phyloP scores from a whole-genome alignment of 2,888 invertebrate genomes.

The Hesperia comma region DNA sequence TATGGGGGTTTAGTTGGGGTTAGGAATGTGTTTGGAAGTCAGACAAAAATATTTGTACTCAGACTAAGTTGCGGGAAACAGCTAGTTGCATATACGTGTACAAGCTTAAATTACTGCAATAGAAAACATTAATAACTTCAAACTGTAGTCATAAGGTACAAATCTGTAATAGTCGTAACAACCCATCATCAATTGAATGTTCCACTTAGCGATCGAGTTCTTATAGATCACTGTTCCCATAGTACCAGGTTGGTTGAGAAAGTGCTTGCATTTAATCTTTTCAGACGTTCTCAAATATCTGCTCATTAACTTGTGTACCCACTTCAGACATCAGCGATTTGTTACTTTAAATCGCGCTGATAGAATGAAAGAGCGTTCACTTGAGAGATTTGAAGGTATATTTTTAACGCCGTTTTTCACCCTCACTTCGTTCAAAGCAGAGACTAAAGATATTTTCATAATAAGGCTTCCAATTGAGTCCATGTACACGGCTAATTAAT shows the following conservation, averaged over 20 bases:
- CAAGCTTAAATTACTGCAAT: not conserved
- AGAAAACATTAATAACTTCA: not conserved
- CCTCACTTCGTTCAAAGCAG: conserved; percentile 49
- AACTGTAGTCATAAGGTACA: not conserved
- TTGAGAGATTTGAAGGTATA: conserved; percentile 55
- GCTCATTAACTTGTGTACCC: conserved; percentile 80
- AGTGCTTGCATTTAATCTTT: conserved; percentile 77
- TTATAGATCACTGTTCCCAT: conserved; percentile 54
- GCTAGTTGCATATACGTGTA: no score
- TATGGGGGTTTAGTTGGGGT: no score
- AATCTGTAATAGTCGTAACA: conserved; percentile 11
- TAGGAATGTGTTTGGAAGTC: no score
- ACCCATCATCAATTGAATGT: conserved; percentile 45
- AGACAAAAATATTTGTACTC: no score
- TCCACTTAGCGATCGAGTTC: conserved; percentile 53
- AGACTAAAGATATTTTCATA: conserved; percentile 53
- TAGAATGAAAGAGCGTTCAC: conserved; percentile 67
- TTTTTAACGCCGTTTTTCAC: conserved; percentile 55
- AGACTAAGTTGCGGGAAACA: no score
- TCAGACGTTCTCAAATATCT: conserved; percentile 75
- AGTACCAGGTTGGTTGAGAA: conserved; percentile 66
- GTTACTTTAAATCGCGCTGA: conserved; percentile 73
- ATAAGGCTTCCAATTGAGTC: conserved; percentile 59
- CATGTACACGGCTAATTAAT: conserved; percentile 59
- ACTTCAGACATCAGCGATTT: conserved; percentile 77